Evolutionary conservation across 2,888 invertebrate species (phyloP).

Genomic region (Oscheius myriophilus): DNA sequence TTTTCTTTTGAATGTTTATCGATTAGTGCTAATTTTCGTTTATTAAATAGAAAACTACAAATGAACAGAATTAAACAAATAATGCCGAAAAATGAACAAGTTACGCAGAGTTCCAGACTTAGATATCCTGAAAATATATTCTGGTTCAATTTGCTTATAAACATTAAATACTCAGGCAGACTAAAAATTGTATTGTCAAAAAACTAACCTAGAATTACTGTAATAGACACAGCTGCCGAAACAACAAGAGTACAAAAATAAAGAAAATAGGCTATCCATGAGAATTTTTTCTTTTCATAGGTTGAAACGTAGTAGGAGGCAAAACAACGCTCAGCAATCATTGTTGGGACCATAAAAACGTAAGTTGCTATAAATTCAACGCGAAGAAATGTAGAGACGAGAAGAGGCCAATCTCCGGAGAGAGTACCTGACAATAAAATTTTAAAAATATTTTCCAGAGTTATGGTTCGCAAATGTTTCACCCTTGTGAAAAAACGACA

Average conservation of each 20-base stretch:
- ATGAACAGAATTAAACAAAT: slow-evolving; percentile 6
- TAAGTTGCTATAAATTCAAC: slow-evolving; percentile 11
- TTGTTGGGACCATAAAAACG: slow-evolving; percentile 9
- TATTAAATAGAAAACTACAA: slow-evolving; percentile 9
- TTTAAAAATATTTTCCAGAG: not conserved
- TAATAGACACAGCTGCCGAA: not conserved
- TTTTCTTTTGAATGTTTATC: slow-evolving; percentile 3
- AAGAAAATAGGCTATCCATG: slow-evolving; percentile 8
- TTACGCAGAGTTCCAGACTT: not conserved
- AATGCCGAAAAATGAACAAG: not conserved
- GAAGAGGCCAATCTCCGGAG: slow-evolving; percentile 10
- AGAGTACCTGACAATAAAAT: slow-evolving; percentile 8
- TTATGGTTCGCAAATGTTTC: too few species aligned
- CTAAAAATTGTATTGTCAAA: not conserved
- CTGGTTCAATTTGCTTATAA: too few species aligned
- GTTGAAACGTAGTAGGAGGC: slow-evolving; percentile 17
- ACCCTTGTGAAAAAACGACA: too few species aligned
- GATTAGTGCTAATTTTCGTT: not conserved
- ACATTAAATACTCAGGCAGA: too few species aligned
- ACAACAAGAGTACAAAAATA: not conserved
- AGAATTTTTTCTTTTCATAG: slow-evolving; percentile 5
- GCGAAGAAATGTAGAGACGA: slow-evolving; percentile 8
- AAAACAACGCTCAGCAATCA: slow-evolving; percentile 17
- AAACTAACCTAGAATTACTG: slow-evolving; percentile 6
- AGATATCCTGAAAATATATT: slow-evolving; percentile 18